Evolutionary conservation across 2,888 invertebrate species (phyloP).

Genomic region (Hipparchia semele): DNA sequence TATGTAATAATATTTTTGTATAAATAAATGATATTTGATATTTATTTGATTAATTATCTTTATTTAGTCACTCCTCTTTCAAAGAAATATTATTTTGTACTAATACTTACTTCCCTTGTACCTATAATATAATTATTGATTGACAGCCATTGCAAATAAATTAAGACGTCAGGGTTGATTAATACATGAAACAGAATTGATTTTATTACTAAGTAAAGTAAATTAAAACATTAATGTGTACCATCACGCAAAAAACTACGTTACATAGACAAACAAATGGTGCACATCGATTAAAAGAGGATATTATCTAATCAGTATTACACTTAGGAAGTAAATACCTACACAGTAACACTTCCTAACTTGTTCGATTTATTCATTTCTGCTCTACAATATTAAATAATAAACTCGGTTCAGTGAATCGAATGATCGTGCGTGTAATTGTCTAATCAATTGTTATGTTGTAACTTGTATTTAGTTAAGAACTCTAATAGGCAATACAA

Average conservation of each 20-base stretch:
- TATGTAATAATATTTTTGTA: too few relatives aligned
- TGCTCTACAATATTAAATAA: constrained; percentile 21
- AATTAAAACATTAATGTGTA: constrained; percentile 6
- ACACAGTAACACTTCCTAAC: constrained; percentile 29
- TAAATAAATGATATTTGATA: too few relatives aligned
- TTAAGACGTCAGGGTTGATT: not conserved
- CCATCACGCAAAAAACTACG: constrained; percentile 18
- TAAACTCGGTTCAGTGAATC: constrained; percentile 1
- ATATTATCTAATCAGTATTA: constrained; percentile 27
- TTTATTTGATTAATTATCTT: too few relatives aligned
- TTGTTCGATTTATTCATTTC: constrained; percentile 12
- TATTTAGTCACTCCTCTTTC: too few relatives aligned
- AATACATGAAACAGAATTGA: not conserved
- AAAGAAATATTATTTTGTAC: not conserved
- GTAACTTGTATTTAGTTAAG: not conserved
- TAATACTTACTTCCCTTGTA: not conserved
- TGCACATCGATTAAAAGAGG: constrained; percentile 25
- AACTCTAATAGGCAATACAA: not conserved
- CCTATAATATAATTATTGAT: not conserved
- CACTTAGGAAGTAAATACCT: constrained; percentile 31
- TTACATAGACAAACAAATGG: constrained; percentile 26
- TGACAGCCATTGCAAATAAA: not conserved
- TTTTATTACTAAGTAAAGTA: not conserved
- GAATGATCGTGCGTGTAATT: constrained; percentile 11
- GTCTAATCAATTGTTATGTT: constrained; percentile 9